phyloP scores from a whole-genome alignment of 2,888 invertebrate genomes.

The Watsonalla binaria region DNA sequence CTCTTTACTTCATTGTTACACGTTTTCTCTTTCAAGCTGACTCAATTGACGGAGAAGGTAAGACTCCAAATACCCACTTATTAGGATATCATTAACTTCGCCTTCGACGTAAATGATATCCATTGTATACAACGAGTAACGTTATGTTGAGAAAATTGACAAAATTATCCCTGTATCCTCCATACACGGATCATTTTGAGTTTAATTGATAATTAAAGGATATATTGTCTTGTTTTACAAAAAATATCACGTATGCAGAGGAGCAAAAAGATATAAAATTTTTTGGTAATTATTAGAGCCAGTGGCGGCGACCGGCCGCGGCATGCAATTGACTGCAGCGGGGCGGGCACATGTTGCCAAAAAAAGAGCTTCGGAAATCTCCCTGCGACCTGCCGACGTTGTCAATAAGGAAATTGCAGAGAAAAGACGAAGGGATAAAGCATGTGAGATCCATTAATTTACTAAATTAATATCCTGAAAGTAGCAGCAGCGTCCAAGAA shows the following conservation, averaged over 20 bases:
- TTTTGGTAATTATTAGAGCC: constrained; percentile 14
- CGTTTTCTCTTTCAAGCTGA: constrained; percentile 17
- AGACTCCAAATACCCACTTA: constrained; percentile 6
- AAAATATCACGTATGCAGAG: no score
- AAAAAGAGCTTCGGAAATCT: constrained; percentile 45
- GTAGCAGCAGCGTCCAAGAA: constrained; percentile 4
- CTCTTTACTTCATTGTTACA: no score
- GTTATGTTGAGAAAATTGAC: no score
- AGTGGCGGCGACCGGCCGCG: constrained; percentile 26
- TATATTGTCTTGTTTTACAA: no score
- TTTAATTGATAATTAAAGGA: no score
- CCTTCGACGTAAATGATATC: no score
- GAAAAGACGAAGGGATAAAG: constrained; percentile 61
- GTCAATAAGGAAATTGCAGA: constrained; percentile 67
- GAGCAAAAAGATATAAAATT: no score
- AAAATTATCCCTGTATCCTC: no score
- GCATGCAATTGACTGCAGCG: constrained; percentile 63
- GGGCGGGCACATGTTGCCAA: constrained; percentile 58
- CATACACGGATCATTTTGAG: no score
- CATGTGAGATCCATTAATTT: constrained; percentile 36
- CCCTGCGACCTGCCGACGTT: constrained; percentile 52
- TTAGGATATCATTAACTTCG: no score
- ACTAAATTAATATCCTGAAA: no score
- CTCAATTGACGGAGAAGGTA: constrained; percentile 32
- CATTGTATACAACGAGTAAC: no score